phyloP scores from a whole-genome alignment of 2,888 invertebrate genomes.

The Synanthedon andrenaeformis region DNA sequence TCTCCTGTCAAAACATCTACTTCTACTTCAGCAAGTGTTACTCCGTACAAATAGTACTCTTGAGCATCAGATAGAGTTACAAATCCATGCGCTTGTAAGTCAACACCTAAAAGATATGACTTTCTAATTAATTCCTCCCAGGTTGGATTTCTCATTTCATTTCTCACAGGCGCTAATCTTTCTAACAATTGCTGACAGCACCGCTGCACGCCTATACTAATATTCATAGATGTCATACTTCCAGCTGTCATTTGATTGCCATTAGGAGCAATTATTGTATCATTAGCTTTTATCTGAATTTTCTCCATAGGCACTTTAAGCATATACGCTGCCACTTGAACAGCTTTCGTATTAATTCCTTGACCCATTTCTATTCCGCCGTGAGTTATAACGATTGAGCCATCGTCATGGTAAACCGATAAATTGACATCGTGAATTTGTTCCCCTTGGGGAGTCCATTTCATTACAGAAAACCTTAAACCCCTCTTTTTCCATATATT shows the following conservation, averaged over 20 bases:
- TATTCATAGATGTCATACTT: constrained; percentile 74
- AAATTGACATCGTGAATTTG: constrained; percentile 56
- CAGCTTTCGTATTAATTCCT: constrained; percentile 77
- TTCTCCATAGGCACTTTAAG: constrained; percentile 73
- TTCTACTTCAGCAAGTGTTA: constrained; percentile 75
- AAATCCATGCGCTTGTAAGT: constrained; percentile 39
- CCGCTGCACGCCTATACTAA: constrained; percentile 62
- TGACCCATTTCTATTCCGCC: constrained; percentile 78
- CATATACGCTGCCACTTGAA: constrained; percentile 74
- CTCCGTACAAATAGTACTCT: constrained; percentile 60
- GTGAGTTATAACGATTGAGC: constrained; percentile 73
- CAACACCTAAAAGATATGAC: constrained; percentile 45
- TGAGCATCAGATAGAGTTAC: constrained; percentile 28
- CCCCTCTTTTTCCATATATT: constrained; percentile 81
- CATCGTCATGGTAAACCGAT: constrained; percentile 72
- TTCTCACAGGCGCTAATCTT: constrained; percentile 53
- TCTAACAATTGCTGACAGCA: constrained; percentile 56
- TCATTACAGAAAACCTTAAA: constrained; percentile 70
- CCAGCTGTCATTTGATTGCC: constrained; percentile 72
- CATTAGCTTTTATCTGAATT: constrained; percentile 74
- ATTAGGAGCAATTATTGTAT: constrained; percentile 74
- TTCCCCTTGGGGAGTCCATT: constrained; percentile 53
- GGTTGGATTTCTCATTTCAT: constrained; percentile 46
- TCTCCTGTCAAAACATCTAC: constrained; percentile 81
- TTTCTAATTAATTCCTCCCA: constrained; percentile 64